Conservation (phyloP, 2,113 vertebrate species). For the Triplophysa tibetana region DNA sequence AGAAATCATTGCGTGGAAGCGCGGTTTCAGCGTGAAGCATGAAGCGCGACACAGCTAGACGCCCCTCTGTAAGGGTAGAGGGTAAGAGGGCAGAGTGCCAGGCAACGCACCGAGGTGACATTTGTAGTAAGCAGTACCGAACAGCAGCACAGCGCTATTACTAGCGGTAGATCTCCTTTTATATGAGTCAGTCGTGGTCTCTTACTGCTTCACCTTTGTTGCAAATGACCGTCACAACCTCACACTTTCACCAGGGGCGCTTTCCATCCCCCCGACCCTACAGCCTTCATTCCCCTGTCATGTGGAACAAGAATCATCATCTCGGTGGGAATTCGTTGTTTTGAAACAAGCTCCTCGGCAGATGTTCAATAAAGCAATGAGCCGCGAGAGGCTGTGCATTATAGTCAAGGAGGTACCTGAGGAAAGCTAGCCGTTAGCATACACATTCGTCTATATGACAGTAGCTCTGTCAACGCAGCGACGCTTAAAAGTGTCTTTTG, state of each 20-base stretch:
- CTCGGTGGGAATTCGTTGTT: not conserved
- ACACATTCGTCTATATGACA: too few species aligned
- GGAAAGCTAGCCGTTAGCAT: too few species aligned
- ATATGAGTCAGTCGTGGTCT: conserved; percentile 51
- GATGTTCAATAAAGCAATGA: conserved; percentile 6
- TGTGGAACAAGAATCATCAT: conserved; percentile 7
- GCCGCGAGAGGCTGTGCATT: not conserved
- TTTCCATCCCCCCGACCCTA: not conserved
- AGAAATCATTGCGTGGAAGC: not conserved
- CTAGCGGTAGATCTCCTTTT: conserved; percentile 57
- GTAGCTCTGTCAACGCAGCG: too few species aligned
- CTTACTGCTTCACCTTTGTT: not conserved
- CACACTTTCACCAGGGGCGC: conserved; percentile 17
- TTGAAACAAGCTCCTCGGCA: conserved; percentile 8
- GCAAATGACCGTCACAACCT: conserved; percentile 33
- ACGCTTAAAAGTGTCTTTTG: too few species aligned
- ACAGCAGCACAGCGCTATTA: conserved; percentile 63
- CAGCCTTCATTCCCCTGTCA: not conserved
- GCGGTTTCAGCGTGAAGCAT: not conserved
- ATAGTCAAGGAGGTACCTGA: too few species aligned
- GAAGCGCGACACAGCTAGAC: conserved; percentile 45
- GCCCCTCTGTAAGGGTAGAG: conserved; percentile 32
- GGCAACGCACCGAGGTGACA: conserved; percentile 62
- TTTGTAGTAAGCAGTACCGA: conserved; percentile 64
- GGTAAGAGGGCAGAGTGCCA: conserved; percentile 45